phyloP scores from a whole-genome alignment of 2,113 vertebrate genomes.

The Verasper variegatus region DNA sequence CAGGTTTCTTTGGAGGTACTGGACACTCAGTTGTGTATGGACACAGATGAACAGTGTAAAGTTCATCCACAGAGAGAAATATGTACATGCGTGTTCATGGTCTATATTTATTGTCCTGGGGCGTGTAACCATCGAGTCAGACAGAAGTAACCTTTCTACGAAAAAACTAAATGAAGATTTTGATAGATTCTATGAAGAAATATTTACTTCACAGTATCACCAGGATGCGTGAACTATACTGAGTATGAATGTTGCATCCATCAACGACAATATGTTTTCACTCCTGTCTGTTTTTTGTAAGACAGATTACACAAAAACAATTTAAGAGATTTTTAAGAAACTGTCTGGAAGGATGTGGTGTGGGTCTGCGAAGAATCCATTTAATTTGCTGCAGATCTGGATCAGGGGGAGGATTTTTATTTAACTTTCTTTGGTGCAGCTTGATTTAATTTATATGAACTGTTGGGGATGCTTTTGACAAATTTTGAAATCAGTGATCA shows the following conservation, averaged over 20 bases:
- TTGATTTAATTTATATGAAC: not conserved
- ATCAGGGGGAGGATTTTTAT: not conserved
- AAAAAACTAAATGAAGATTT: too few relatives aligned
- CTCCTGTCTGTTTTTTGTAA: not conserved
- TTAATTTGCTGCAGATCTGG: not conserved
- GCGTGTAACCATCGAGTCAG: too few relatives aligned
- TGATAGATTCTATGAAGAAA: too few relatives aligned
- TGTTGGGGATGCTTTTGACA: not conserved
- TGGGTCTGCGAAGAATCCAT: not conserved
- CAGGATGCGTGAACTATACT: not conserved
- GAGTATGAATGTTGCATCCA: not conserved
- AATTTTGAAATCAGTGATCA: too few relatives aligned
- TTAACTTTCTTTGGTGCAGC: not conserved
- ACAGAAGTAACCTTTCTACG: too few relatives aligned
- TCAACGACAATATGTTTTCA: not conserved
- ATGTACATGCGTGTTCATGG: too few relatives aligned
- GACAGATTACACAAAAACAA: not conserved
- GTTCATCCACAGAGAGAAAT: too few relatives aligned
- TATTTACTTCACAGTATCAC: not conserved
- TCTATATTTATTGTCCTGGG: too few relatives aligned
- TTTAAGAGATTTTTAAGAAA: not conserved
- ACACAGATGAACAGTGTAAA: too few relatives aligned
- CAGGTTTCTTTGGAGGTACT: too few relatives aligned
- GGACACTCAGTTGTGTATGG: too few relatives aligned
- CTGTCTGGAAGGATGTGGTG: not conserved